Conservation (phyloP, 2,113 vertebrate species). For the Pterophyllum scalare region DNA sequence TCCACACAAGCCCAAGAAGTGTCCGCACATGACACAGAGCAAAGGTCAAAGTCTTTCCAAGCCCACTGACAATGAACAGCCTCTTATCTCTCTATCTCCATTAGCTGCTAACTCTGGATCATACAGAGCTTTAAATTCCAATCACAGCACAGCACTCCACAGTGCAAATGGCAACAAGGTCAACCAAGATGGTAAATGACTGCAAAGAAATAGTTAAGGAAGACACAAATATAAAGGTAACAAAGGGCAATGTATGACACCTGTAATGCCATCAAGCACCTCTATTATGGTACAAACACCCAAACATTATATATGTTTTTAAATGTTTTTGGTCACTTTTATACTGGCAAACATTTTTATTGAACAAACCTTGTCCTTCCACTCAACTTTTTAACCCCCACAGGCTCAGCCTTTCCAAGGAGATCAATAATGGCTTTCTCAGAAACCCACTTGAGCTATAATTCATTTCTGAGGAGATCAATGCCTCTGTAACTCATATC, state of each 20-base stretch:
- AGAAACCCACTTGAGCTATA: slow-evolving; percentile 42
- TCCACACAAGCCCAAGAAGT: not conserved
- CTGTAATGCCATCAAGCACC: not conserved
- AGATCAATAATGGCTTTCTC: slow-evolving; percentile 64
- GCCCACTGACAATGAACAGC: slow-evolving; percentile 49
- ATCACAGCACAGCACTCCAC: slow-evolving; percentile 27
- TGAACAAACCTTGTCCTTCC: not conserved
- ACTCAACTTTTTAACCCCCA: slow-evolving; percentile 28
- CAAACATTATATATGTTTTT: not conserved
- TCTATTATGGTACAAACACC: not conserved
- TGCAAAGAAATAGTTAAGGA: slow-evolving; percentile 18
- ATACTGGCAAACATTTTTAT: not conserved
- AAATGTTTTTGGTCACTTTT: not conserved
- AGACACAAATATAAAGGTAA: slow-evolving; percentile 23
- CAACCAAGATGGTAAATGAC: slow-evolving; percentile 31
- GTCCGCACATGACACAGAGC: slow-evolving; percentile 17
- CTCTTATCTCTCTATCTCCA: slow-evolving; percentile 38
- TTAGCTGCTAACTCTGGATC: slow-evolving; percentile 21
- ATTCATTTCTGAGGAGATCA: slow-evolving; percentile 58
- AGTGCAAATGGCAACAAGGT: slow-evolving; percentile 12
- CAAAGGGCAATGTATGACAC: not conserved
- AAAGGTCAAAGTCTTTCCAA: slow-evolving; percentile 64
- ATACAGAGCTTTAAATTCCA: slow-evolving; percentile 19
- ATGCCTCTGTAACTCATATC: slow-evolving; percentile 57
- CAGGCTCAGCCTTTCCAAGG: not conserved